Evolutionary conservation across 2,113 vertebrate species (phyloP).

Genomic region (Leucoraja erinaceus): DNA sequence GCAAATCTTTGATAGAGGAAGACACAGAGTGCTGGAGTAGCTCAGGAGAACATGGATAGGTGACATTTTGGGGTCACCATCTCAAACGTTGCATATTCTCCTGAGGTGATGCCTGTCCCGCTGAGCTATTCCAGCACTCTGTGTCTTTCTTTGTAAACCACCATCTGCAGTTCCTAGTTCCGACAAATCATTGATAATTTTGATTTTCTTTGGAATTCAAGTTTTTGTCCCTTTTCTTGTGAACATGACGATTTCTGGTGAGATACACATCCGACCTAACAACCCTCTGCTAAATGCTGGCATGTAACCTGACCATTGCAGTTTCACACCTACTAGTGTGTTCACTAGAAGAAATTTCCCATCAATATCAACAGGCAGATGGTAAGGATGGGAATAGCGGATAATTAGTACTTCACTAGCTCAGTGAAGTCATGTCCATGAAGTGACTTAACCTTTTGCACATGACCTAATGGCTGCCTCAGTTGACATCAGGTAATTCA

Average conservation of each 20-base stretch:
- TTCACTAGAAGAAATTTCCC: background rate
- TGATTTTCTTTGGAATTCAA: background rate
- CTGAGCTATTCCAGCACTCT: too few relatives aligned
- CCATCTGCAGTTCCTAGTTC: too few relatives aligned
- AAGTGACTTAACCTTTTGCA: too few relatives aligned
- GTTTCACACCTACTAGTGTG: background rate
- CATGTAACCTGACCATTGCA: too few relatives aligned
- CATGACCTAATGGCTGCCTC: background rate
- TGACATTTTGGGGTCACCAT: too few relatives aligned
- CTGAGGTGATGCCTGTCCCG: too few relatives aligned
- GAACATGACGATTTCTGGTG: background rate
- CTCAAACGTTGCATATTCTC: too few relatives aligned
- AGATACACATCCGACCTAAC: background rate
- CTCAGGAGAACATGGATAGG: too few relatives aligned
- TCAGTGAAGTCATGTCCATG: background rate
- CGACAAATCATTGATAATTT: background rate
- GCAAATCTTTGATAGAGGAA: background rate
- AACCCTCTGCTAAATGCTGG: background rate
- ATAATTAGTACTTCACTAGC: background rate
- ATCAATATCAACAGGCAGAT: background rate
- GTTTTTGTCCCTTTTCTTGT: background rate
- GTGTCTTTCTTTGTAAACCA: too few relatives aligned
- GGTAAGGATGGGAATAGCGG: background rate
- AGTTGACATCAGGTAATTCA: background rate
- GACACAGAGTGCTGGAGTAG: too few relatives aligned